These are phyloP conservation scores for Crypturellus tataupa DNA, from an alignment of 2,797 vertebrate species.

Conservation along the genomic window DNA sequence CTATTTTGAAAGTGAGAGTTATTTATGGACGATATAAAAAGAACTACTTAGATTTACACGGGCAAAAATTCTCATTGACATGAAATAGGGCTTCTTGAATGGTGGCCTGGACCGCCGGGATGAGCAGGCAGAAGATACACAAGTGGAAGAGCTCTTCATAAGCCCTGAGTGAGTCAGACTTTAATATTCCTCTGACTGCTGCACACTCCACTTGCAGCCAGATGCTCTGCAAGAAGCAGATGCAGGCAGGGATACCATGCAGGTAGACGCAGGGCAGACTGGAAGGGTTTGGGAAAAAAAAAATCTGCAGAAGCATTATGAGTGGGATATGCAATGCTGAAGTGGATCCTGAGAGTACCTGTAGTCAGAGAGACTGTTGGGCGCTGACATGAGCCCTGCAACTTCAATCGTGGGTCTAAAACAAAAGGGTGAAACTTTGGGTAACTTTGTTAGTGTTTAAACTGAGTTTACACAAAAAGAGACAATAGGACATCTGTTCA, in stretches of 20 bases:
- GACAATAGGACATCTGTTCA: not conserved
- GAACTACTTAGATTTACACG: not conserved
- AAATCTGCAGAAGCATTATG: not conserved
- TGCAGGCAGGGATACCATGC: accelerated
- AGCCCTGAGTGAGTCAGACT: not conserved
- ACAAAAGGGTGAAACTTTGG: not conserved
- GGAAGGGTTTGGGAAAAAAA: not conserved
- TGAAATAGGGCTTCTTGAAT: not conserved
- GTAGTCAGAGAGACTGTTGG: not conserved
- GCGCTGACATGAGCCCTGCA: not conserved
- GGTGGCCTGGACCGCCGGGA: not conserved
- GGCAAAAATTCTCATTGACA: not conserved
- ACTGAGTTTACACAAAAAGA: not conserved
- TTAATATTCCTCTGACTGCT: not conserved
- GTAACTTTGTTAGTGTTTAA: not conserved
- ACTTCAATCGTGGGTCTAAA: not conserved
- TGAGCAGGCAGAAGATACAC: not conserved
- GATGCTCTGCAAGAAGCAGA: not conserved
- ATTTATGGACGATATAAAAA: not conserved
- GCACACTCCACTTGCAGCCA: not conserved
- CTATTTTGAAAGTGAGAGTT: not conserved
- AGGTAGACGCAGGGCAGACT: not conserved
- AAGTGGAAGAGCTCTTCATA: not conserved
- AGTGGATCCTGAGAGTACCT: not conserved
- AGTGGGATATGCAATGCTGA: not conserved